Evolutionary conservation across 2,888 invertebrate genomes (phyloP).

Genomic region (Pseudococcus longispinus): DNA sequence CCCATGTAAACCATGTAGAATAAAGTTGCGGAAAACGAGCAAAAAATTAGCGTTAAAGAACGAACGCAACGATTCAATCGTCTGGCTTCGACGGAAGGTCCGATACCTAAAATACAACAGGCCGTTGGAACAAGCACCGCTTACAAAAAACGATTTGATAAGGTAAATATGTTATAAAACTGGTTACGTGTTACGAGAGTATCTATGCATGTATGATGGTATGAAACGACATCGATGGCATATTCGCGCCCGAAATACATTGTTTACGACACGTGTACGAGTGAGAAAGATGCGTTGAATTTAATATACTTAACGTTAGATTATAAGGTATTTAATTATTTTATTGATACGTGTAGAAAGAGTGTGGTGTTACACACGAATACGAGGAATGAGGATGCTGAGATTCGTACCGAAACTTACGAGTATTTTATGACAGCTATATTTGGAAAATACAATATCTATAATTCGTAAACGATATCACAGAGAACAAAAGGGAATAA

Average conservation of each 20-base stretch:
- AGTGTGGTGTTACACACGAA: not conserved
- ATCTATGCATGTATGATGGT: no score
- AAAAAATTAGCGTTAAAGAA: conserved; percentile 83
- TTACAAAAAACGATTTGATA: conserved; percentile 58
- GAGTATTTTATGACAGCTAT: conserved; percentile 12
- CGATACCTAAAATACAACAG: conserved; percentile 59
- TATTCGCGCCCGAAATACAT: conserved; percentile 24
- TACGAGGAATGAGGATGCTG: not conserved
- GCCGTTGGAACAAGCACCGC: conserved; percentile 19
- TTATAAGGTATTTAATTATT: conserved; percentile 5
- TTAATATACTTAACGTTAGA: not conserved
- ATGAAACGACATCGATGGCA: conserved; percentile 3
- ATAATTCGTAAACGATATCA: conserved; percentile 32
- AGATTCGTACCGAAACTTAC: not conserved
- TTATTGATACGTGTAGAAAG: not conserved
- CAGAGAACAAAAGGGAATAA: conserved; percentile 10
- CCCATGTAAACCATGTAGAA: conserved; percentile 53
- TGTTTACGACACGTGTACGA: not conserved
- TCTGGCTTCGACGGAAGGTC: conserved; percentile 77
- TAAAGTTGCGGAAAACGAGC: conserved; percentile 57
- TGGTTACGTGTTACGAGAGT: conserved; percentile 29
- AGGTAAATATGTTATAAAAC: conserved; percentile 58
- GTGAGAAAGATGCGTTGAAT: not conserved
- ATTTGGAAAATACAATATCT: conserved; percentile 1
- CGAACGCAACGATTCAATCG: conserved; percentile 91